Evolutionary conservation across 92 coral and sea anemone genomes (phyloP).

Genomic region (Desmophyllum pertusum): DNA sequence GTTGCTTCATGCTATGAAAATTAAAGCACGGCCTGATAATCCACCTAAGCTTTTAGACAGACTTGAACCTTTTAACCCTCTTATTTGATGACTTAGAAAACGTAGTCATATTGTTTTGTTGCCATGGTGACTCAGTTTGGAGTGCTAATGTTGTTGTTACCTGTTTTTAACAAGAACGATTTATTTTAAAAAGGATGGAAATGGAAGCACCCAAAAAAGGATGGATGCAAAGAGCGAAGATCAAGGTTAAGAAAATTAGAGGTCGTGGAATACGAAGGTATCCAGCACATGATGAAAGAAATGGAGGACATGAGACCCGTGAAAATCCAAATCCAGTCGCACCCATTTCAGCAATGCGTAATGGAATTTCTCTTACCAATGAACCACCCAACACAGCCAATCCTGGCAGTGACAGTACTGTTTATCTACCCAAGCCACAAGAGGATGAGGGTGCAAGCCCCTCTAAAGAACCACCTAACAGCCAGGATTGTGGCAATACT

Average conservation of each 20-base stretch:
- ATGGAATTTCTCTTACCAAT: neutral
- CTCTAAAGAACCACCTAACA: neutral
- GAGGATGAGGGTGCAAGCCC: neutral
- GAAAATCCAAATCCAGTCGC: neutral
- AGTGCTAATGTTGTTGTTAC: neutral
- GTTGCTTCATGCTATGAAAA: too few relatives aligned
- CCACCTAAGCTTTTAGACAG: too few relatives aligned
- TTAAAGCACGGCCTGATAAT: too few relatives aligned
- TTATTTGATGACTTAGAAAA: too few relatives aligned
- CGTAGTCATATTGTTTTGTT: neutral
- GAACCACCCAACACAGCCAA: neutral
- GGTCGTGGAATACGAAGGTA: neutral
- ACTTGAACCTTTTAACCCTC: too few relatives aligned
- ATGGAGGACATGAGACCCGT: neutral
- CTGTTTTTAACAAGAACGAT: neutral
- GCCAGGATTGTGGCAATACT: too few relatives aligned
- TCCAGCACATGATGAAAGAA: neutral
- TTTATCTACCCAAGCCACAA: neutral
- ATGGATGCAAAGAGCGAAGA: neutral
- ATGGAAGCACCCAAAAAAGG: slow-evolving; percentile 8
- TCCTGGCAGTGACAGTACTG: neutral
- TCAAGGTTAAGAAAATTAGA: neutral
- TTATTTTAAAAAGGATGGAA: slow-evolving; percentile 7
- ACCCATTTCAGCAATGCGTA: neutral
- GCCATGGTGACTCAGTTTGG: neutral